These are phyloP conservation scores for Cyrtorhinus lividipennis DNA, from an alignment of 1,140 invertebrate genomes.

Conservation along the genomic window DNA sequence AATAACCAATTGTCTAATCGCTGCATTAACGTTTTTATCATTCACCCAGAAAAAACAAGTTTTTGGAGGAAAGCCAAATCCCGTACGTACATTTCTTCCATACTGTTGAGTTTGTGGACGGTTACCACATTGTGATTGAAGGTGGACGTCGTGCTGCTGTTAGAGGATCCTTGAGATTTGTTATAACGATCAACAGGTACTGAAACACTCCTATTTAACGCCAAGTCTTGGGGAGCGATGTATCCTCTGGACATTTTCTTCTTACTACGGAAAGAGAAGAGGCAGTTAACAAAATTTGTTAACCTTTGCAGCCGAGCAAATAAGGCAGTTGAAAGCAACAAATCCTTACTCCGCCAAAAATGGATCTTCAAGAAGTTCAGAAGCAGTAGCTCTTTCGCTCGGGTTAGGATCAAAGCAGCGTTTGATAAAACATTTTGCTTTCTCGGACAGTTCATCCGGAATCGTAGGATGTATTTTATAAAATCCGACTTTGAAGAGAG, in stretches of 20 bases:
- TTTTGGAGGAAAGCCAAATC: no score
- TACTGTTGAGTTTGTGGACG: not conserved
- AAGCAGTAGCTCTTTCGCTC: slow-evolving; percentile 65
- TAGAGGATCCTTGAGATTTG: slow-evolving; percentile 4
- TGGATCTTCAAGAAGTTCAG: slow-evolving; percentile 76
- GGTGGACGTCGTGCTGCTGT: not conserved
- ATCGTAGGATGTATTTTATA: slow-evolving; percentile 98
- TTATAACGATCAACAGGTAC: slow-evolving; percentile 56
- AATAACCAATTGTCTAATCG: no score
- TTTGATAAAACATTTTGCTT: slow-evolving; percentile 80
- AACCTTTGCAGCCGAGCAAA: no score
- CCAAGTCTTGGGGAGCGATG: slow-evolving; percentile 41
- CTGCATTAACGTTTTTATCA: no score
- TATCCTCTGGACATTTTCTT: slow-evolving; percentile 45
- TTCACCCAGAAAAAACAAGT: no score
- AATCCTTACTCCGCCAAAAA: slow-evolving; percentile 66
- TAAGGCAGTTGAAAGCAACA: not conserved
- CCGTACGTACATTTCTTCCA: slow-evolving; percentile 22
- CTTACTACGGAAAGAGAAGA: slow-evolving; percentile 38
- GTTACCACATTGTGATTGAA: not conserved
- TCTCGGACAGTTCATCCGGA: slow-evolving; percentile 71
- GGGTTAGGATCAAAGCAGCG: slow-evolving; percentile 89
- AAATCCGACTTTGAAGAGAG: slow-evolving; percentile 93
- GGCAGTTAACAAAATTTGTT: no score
- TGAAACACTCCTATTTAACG: slow-evolving; percentile 65